Percentiles rank a stretch among this genome's conserved stretches.
phyloP scores from a whole-genome alignment of 35 echinoderm and acorn worm species.

The Nesometra sesokonis region DNA sequence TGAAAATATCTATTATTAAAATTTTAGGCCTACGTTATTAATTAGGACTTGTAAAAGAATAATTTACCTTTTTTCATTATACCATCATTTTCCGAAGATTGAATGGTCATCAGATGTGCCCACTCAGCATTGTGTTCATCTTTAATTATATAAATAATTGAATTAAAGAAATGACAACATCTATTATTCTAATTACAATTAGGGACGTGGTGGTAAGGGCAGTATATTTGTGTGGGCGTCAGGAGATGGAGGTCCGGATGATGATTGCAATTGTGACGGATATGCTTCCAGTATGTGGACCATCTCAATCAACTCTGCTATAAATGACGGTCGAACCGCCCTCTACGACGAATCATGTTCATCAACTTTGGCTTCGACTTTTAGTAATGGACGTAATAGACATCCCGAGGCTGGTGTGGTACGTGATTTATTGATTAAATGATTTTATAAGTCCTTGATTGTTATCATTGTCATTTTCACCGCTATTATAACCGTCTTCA shows the following conservation, averaged over 20 bases:
- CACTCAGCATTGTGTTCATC: no score
- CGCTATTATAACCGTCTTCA: no score
- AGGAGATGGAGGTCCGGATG: constrained; percentile 82
- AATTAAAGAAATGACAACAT: no score
- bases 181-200: background rate
- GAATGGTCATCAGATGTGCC: no score
- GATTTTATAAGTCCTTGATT: no score
- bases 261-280: constrained; percentile 98
- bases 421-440: constrained; percentile 8
- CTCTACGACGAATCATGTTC: constrained; percentile 98
- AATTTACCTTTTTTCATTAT: no score
- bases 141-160: no score
- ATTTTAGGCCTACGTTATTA: no score
- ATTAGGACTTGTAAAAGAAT: no score
- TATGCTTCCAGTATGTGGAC: constrained; percentile 99
- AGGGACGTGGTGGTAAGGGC: constrained; percentile 80
- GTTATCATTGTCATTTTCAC: no score
- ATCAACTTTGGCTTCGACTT: constrained; percentile 89
- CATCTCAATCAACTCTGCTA: constrained; percentile 93
- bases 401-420: constrained; percentile 98
- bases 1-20: no score
- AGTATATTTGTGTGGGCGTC: constrained; percentile 97
- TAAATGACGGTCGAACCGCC: constrained; percentile 93
- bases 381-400: constrained; percentile 90
- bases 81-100: no score